phyloP scores from a whole-genome alignment of 2,888 invertebrate genomes.

The Allophyes oxyacanthae region DNA sequence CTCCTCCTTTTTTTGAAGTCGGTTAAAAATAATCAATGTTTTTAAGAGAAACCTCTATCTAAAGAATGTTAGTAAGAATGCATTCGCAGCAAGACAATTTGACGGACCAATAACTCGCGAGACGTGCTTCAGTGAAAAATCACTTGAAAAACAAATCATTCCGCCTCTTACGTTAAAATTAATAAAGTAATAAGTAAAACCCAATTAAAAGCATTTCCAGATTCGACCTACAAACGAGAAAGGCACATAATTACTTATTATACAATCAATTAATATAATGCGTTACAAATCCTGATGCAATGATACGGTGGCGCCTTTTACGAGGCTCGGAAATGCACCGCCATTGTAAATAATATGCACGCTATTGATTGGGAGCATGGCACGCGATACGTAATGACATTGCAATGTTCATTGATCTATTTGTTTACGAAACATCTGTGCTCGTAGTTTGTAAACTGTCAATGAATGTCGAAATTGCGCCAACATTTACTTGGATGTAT shows the following conservation, averaged over 20 bases:
- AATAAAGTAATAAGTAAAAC: constrained; percentile 1
- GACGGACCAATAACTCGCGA: neutral
- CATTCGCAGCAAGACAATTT: neutral
- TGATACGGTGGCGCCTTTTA: constrained; percentile 23
- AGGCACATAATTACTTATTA: constrained; percentile 24
- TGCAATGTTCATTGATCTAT: neutral
- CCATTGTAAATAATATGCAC: neutral
- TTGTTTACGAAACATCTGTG: neutral
- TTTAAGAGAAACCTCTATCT: no score
- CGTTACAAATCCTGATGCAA: constrained; percentile 38
- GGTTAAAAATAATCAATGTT: no score
- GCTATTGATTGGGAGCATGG: constrained; percentile 4
- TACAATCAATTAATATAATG: constrained; percentile 32
- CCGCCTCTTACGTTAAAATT: constrained; percentile 15
- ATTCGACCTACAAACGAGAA: constrained; percentile 30
- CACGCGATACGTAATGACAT: constrained; percentile 14
- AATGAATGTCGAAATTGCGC: neutral
- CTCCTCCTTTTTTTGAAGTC: no score
- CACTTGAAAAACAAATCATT: constrained; percentile 10
- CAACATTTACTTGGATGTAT: constrained; percentile 15
- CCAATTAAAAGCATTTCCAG: constrained; percentile 26
- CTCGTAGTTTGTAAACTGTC: constrained; percentile 3
- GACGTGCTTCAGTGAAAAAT: constrained; percentile 1
- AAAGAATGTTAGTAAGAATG: no score
- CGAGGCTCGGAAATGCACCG: constrained; percentile 12